Base-by-base conservation (phyloP, 2,888 invertebrate species). In the Mantis religiosa region DNA sequence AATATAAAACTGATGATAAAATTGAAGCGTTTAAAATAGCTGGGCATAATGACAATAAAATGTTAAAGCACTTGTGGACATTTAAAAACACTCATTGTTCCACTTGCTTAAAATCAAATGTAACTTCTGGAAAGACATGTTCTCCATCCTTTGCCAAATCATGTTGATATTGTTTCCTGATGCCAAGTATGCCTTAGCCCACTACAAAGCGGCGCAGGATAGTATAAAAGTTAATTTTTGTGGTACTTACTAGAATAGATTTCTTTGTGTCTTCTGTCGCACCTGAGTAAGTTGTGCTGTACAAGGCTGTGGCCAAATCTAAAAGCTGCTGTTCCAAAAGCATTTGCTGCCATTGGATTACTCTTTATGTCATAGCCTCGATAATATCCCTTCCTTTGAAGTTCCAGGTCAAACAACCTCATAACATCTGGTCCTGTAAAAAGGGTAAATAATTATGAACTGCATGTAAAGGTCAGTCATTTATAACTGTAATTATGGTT, bases 231-330 rank as follows among this genome's bases (percentile, higher is more conserved):
- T 1, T 1, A 41, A 25, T 71, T 71, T 71, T 71, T 4, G 0
- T 15, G 25, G 15, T 82, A 94, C 96, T 95, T 92, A 97, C 97
- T 97, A 91, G 96, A 96, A 85, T 94, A 91, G 90, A 92, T 90
- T 89, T 91, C 91, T 34, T 91, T 90, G 89, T 92, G 92, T n/a
- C 89, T 89, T 14, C 90, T 82, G 89, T 97, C 97, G 91, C 95
- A 96, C 90, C 97, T 94, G 90, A 97, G 94, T 92, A 98, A 96
- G 15, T 96, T 95, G 9, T 95, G 95, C 92, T 98, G 97, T 4
- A 98, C 97, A 90, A 98, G 93, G 84, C 98, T 97, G 92, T 98
- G 98, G 0, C 98, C 98, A 92, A 98, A 98, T 30, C 98, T 94
- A 93, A 97, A 98, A 3, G 98, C 98, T 0, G 97, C 97, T 0